Base-by-base conservation (phyloP, 2,113 vertebrate genomes). In the Antigone vipio region DNA sequence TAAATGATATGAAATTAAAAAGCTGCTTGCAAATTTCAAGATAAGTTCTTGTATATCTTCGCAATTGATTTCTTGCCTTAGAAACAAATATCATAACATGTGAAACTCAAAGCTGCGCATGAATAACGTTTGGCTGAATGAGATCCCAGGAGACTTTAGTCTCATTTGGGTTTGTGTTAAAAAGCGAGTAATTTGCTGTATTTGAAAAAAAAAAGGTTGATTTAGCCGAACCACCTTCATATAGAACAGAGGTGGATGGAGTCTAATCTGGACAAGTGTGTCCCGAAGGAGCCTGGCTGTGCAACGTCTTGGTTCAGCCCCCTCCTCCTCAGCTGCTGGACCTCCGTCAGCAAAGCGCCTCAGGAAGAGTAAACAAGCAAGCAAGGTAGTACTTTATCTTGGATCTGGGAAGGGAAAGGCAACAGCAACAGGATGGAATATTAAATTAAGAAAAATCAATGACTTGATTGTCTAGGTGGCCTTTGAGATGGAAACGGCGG, bases 301-400 rank as follows among this genome's bases (percentile, higher is more conserved):
- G 15, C 49, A 7, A 71, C 3, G 5, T 56, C 69, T 24, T 30
- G 5, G 40, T n/a, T 78, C 64, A 17, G 47, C 15, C 27, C 6
- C 5, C 26, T 68, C 30, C 23, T 80, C 22, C 58, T 59, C n/a
- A 59, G 62, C 40, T 55, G 53, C 49, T n/a, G 62, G 30, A 49
- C 24, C 42, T 69, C 68, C 4, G 5, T 66, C 47, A 47, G 49
- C 0, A 0, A 53, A 75, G 14, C 1, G 1, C 62, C 40, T n/a
- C 32, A 78, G 56, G 71, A 63, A 75, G 85, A 82, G 32, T 69
- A n/a, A 64, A 44, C 53, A 91, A 55, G 22, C 40, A 84, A 60
- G 35, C 53, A 66, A 77, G 15, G 14, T 35, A 58, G n/a, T 66
- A 17, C 3, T 40, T 83, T 27, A 27, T 58, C 34, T 59, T 71